These are phyloP conservation scores for Charina bottae DNA, from an alignment of 2,113 vertebrate species.

Conservation along the genomic window DNA sequence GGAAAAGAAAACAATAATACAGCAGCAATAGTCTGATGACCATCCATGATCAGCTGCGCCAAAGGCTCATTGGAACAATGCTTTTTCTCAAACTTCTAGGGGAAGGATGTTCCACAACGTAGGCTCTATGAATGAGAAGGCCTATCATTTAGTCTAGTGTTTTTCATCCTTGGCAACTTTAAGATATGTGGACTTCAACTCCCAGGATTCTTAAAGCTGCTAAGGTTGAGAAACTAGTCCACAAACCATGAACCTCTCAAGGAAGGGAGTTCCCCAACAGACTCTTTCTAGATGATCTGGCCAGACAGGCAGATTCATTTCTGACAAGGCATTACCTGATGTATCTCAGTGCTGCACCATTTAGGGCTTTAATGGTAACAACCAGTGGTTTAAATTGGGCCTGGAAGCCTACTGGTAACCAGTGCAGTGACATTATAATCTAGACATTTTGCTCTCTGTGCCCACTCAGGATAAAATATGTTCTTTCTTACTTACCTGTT, in stretches of 20 bases:
- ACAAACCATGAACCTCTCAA: not conserved
- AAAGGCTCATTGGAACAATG: not conserved
- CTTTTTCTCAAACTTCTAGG: not conserved
- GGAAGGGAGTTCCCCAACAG: not conserved
- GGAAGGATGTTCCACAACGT: not conserved
- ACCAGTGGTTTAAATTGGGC: not conserved
- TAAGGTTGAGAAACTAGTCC: not conserved
- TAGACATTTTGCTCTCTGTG: not conserved
- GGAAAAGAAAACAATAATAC: not conserved
- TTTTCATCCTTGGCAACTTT: no score
- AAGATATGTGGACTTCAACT: no score
- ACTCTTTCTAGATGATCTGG: not conserved
- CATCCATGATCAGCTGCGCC: not conserved
- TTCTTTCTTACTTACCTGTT: slow-evolving; percentile 17
- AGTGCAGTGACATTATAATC: not conserved
- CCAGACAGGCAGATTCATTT: not conserved
- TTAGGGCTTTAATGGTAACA: not conserved
- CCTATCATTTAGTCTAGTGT: not conserved
- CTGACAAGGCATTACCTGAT: not conserved
- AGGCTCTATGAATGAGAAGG: not conserved
- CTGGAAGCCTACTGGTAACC: not conserved
- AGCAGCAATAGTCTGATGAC: not conserved
- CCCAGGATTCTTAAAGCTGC: not conserved
- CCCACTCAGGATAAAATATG: not conserved
- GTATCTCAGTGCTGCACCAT: not conserved